Evolutionary conservation across 2,797 vertebrate species (phyloP).

Genomic region (Sebastes paucispinis): DNA sequence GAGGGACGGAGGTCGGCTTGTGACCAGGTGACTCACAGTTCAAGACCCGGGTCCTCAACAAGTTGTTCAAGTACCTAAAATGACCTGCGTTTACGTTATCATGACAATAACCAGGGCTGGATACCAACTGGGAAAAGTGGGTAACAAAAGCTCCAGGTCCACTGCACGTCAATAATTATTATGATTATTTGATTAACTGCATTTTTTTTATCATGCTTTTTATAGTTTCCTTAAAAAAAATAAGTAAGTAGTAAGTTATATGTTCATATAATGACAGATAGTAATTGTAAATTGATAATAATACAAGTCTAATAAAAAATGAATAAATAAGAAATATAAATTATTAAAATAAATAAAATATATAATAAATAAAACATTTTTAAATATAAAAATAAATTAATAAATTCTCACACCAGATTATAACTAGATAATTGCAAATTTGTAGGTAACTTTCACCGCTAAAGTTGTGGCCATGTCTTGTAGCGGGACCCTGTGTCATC

Average conservation of each 20-base stretch:
- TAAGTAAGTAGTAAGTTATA: no score
- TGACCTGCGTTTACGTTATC: not conserved
- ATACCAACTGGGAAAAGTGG: not conserved
- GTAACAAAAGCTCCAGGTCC: not conserved
- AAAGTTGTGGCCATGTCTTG: not conserved
- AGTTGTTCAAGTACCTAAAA: not conserved
- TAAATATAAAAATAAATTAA: no score
- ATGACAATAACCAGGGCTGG: not conserved
- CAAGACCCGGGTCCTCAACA: not conserved
- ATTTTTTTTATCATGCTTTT: not conserved
- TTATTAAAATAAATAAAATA: no score
- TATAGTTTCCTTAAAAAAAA: no score
- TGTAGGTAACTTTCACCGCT: no score
- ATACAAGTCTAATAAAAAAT: no score
- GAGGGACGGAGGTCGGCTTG: not conserved
- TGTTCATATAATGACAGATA: no score
- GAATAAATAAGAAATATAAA: no score
- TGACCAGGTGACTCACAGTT: conserved; percentile 30
- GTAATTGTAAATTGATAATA: no score
- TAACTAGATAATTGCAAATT: no score
- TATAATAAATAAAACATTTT: no score
- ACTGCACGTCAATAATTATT: not conserved
- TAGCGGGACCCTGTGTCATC: not conserved
- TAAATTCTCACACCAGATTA: no score
- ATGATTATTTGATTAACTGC: not conserved